Base-by-base conservation (phyloP, 2,113 vertebrate genomes). In the Seriola aureovittata region DNA sequence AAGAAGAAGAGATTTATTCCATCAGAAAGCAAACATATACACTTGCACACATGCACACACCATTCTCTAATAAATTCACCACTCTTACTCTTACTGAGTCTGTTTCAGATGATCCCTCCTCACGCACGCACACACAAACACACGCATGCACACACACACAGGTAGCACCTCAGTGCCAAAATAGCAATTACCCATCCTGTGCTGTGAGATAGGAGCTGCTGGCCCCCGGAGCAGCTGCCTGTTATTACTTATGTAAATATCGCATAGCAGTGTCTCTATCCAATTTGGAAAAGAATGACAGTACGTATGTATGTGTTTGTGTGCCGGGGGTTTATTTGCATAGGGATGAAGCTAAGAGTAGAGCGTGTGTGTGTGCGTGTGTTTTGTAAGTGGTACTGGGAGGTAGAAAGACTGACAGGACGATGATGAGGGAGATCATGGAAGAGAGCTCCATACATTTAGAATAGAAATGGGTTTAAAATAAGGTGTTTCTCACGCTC, bases 161-260 rank as follows among this genome's bases (percentile, higher is more conserved):
- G 86, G 93, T 93, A 89, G 85, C 86, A 87, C 85, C 66, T 81
- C 80, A 38, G 82, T 88, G 87, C 83, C 92, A 93, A 93, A 94
- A 90, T 88, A 91, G 84, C 88, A 93, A 93, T 93, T 91, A 92
- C 88, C 85, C 32, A 63, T 78, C 65, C 80, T 82, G 85, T 46
- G 80, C 84, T 69, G 85, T 82, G 87, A 91, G 87, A 93, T 88
- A 86, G 89, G 77, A 88, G 89, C 82, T 38, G 17, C 75, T 75
- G 77, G 70, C 76, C 90, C 81, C 87, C 4, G 68, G 85, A 94
- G 85, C 82, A 89, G 91, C 84, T 76, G 77, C 50, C 84, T 87
- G 85, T 89, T 91, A 90, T 91, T 93, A 94, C 88, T 92, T 89
- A 91, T 93, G 91, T 93, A 92, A 93, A 94, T 92, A 94, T 92